These are phyloP conservation scores for Eulacestoma nigropectus DNA, from an alignment of 2,113 vertebrate genomes.

Conservation along the genomic window DNA sequence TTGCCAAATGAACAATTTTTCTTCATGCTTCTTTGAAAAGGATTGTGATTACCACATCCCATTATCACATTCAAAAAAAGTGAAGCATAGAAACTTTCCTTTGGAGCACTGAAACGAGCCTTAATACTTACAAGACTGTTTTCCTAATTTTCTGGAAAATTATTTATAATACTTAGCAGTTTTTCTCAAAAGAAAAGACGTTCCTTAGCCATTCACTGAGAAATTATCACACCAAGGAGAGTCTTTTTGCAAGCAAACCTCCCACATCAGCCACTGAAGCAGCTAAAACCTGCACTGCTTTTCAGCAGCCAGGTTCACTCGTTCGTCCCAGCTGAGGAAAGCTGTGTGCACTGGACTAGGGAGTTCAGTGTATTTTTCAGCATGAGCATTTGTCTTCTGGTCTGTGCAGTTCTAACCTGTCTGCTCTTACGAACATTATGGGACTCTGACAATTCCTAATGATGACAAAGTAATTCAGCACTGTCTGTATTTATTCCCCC, in stretches of 20 bases:
- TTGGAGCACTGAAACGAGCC: background rate
- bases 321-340: background rate
- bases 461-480: slow-evolving; percentile 59
- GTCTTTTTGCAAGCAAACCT: background rate
- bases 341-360: background rate
- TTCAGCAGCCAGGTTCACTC: background rate
- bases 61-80: background rate
- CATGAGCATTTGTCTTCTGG: slow-evolving; percentile 13
- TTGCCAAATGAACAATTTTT: background rate
- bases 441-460: background rate
- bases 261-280: background rate
- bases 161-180: background rate
- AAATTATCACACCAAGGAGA: background rate
- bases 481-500: slow-evolving; percentile 41
- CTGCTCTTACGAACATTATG: background rate
- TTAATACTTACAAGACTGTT: background rate
- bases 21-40: background rate
- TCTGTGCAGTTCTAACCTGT: slow-evolving; percentile 23
- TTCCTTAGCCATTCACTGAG: background rate
- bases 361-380: slow-evolving; percentile 19
- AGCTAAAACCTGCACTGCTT: background rate
- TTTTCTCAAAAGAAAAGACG: background rate
- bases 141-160: background rate
- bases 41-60: background rate
- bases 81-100: background rate